Base-by-base conservation (phyloP, 2,888 invertebrate genomes). In the Acleris cristana region DNA sequence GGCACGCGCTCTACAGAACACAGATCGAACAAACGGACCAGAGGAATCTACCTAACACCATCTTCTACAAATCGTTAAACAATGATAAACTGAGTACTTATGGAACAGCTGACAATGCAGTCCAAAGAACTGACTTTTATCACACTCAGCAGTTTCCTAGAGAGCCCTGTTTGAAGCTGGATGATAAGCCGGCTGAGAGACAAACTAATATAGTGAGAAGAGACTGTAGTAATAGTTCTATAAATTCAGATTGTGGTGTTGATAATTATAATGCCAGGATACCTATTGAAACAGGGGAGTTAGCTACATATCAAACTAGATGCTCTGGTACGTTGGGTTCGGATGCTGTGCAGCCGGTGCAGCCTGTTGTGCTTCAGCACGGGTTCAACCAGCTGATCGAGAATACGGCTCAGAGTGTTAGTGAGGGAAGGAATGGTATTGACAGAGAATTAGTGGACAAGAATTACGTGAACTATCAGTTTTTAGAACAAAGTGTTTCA, bases 401-500 rank as follows among this genome's bases (percentile, higher is more conserved):
- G 74, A 88, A 86, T 76, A 79, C 82, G 65, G 82, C 88, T 73
- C 85, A 85, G 70, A 85, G 84, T 82, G 82, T 76, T 74, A 74
- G 76, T 80, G 89, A 87, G 70, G 78, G 79, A 78, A 82, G 82
- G 73, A 86, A 83, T 76, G 81, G 82, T 74, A 78, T 83, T 86
- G 89, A 91, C 65, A 84, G 84, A 79, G 90, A 89, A 72, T 78
- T 88, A 53, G 81, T 86, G 70, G 85, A 85, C 56, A 91, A 90
- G 73, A 87, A 86, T 80, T 89, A 85, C 86, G 86, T 92, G 79
- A 93, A 93, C 88, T 93, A 92, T 82, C 93, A 93, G 80, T 87
- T 92, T 79, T 84, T 92, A 84, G 92, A 93, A 89, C 92, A 92
- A 79, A 92, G 90, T 88, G 89, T 92, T 71, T 88, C 91, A 67